Conservation (phyloP, 2,797 vertebrate genomes). For the Myotis pilosus region DNA sequence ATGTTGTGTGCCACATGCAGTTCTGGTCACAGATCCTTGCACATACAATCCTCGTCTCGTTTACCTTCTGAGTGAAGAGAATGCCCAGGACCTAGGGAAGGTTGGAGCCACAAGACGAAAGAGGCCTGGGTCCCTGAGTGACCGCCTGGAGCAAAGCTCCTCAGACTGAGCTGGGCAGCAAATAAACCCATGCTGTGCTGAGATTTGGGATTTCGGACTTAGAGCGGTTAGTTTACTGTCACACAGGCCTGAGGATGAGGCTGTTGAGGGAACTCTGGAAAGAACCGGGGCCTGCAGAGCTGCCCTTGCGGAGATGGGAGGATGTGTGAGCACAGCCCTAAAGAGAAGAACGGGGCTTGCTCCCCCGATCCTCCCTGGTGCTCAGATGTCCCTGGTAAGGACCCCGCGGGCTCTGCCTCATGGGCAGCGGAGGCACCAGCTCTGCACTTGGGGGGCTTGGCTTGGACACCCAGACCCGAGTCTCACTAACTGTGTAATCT, state of each 20-base stretch:
- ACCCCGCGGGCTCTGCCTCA: background rate
- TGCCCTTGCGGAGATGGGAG: background rate
- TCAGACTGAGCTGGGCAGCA: background rate
- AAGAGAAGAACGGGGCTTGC: background rate
- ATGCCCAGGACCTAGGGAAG: background rate
- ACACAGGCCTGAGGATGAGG: background rate
- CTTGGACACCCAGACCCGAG: background rate
- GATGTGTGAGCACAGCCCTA: background rate
- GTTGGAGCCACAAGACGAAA: background rate
- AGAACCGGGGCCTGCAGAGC: background rate
- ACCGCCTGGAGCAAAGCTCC: background rate
- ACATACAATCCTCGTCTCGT: background rate
- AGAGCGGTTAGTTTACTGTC: background rate
- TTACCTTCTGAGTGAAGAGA: background rate
- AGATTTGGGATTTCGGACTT: background rate
- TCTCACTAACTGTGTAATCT: background rate
- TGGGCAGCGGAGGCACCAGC: background rate
- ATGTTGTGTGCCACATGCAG: fast-evolving
- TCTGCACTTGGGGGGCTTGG: fast-evolving
- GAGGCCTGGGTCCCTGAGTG: background rate
- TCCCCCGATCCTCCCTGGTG: background rate
- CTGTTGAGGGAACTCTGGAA: background rate
- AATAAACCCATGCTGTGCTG: background rate
- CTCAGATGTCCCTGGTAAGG: fast-evolving
- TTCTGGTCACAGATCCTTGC: background rate